A percentile compares a stretch with the other conserved stretches of the same genome.
phyloP scores from a whole-genome alignment of 2,797 vertebrate species.

The Hozukius guyotensis region DNA sequence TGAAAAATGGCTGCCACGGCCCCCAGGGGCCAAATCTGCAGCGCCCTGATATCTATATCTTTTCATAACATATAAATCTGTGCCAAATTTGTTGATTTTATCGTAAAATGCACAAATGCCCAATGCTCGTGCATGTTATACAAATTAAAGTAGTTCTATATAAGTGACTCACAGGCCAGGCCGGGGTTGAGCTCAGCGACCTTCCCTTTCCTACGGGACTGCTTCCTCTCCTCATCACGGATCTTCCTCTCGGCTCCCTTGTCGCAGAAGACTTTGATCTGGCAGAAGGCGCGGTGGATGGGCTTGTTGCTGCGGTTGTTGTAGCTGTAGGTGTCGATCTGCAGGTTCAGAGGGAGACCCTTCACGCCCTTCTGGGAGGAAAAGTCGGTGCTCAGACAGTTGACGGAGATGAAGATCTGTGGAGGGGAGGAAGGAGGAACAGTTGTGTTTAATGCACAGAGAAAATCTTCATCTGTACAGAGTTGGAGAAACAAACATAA shows the following conservation, averaged over 20 bases:
- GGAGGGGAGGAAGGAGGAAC: background rate
- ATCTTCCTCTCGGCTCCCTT: conserved; percentile 99
- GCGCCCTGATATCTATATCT: no score
- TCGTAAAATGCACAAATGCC: no score
- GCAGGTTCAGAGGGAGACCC: conserved; percentile 95
- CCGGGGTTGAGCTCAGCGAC: conserved; percentile 84
- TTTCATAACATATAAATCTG: no score
- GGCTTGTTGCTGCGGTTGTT: conserved; percentile 99
- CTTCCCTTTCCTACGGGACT: conserved; percentile 98
- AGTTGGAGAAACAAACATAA: background rate
- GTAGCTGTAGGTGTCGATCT: conserved; percentile 99
- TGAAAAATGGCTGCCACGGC: no score
- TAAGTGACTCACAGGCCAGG: conserved; percentile 80
- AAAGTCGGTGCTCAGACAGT: conserved; percentile 98
- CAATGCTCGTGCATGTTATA: background rate
- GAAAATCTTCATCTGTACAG: background rate
- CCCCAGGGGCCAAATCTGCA: no score
- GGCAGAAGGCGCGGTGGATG: conserved; percentile 95
- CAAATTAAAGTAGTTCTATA: background rate
- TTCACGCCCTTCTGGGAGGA: conserved; percentile 99
- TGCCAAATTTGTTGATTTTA: no score
- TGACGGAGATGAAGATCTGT: conserved; percentile 98
- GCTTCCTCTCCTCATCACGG: conserved; percentile 97
- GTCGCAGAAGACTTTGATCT: conserved; percentile 99
- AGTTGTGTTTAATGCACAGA: background rate